Base-by-base conservation (phyloP, 1,140 invertebrate genomes). In the Bradynema listronoti region DNA sequence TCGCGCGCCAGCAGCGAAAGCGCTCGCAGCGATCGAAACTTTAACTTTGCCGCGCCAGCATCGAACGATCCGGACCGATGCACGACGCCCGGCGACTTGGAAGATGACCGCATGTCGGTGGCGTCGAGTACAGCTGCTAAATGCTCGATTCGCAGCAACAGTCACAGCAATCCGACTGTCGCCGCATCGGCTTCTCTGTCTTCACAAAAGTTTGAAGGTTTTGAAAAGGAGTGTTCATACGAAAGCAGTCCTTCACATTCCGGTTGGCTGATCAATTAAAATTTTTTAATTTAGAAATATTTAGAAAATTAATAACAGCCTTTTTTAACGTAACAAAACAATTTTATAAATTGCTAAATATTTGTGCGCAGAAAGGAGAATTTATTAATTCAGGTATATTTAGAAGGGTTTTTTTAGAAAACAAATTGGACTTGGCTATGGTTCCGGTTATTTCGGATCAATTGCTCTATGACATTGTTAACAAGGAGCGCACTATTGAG, bases 401-500 rank as follows among this genome's bases (percentile, higher is more conserved):
- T 11, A 39, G 19, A 19, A 11, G 19, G 36, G 11, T 11, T 19
- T 11, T 19, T 49, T 49, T 49, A 49, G 46, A 49, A 30, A n/a
- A 55, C 14, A 55, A 55, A 25, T 45, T 55, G 22, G 52, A 55
- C n/a, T 27, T 55, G n/a, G 52, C 52, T n/a, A 55, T 55, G 52
- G 32, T 55, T 16, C 52, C 52, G 22, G 52, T 55, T 30, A 55
- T 55, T 3, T 49, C 33, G 27, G 52, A 55, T 55, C 52, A 55
- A 16, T 45, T 55, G 3, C 32, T 55, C 16, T 5, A 19, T 22
- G 24, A 22, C 5, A 55, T 55, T 16, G 52, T 55, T 16, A 55
- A 55, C 43, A 55, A 55, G 52, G 52, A 55, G 52, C 52, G 52
- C n/a, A 43, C 33, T 55, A 50, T 50, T 55, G 52, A 55, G 33